Percentiles rank a stretch among this genome's conserved stretches.
phyloP scores from a whole-genome alignment of 2,113 vertebrate genomes.

The Lepus europaeus region DNA sequence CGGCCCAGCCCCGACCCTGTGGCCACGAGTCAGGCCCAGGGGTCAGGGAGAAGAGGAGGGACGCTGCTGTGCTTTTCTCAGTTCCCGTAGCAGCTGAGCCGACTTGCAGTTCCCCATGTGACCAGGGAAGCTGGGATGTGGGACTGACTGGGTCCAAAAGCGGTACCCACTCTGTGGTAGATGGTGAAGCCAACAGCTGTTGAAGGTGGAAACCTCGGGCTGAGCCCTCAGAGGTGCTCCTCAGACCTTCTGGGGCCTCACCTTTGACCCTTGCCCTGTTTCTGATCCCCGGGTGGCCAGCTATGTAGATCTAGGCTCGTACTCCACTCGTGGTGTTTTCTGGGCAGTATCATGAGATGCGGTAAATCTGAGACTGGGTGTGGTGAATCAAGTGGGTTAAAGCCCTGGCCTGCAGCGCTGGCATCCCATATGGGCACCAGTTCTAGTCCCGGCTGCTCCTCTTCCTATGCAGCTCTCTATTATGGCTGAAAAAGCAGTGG shows the following conservation, averaged over 20 bases:
- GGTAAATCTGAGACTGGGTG: background rate
- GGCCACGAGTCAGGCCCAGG: background rate
- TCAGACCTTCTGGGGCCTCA: background rate
- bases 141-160: background rate
- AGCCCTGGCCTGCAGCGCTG: too few species aligned
- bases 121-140: conserved; percentile 22
- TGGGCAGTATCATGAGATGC: background rate
- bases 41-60: background rate
- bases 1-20: background rate
- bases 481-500: too few species aligned
- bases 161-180: background rate
- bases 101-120: conserved; percentile 32
- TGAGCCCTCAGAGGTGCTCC: background rate
- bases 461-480: too few species aligned
- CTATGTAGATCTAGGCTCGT: background rate
- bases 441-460: too few species aligned
- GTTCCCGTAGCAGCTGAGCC: background rate
- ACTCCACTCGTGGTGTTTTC: background rate
- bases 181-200: background rate
- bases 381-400: background rate
- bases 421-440: too few species aligned
- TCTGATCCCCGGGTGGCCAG: background rate
- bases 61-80: background rate
- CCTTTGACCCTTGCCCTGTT: background rate
- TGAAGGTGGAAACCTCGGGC: background rate